These are phyloP conservation scores for Tachystola acroxantha DNA, from an alignment of 2,888 invertebrate genomes.

Conservation along the genomic window DNA sequence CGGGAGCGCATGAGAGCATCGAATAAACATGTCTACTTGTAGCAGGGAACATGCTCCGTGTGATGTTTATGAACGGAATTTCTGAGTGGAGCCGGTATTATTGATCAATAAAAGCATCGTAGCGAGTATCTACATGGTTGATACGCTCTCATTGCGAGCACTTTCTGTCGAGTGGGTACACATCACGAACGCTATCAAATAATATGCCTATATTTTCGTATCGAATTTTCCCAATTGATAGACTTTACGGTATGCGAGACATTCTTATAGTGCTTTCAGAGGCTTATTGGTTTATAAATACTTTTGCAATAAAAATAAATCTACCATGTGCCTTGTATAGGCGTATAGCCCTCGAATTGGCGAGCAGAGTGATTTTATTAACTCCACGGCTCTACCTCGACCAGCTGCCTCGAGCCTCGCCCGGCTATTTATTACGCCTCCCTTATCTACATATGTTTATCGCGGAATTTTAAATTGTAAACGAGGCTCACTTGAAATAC, in stretches of 20 bases:
- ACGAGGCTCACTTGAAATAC: constrained; percentile 54
- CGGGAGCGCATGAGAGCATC: constrained; percentile 6
- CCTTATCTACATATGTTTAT: constrained; percentile 70
- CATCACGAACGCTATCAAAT: too few species aligned
- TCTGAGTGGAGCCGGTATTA: neutral
- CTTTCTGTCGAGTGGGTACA: neutral
- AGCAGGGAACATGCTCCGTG: constrained; percentile 1
- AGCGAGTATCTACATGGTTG: neutral
- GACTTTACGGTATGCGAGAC: too few species aligned
- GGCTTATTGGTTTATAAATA: too few species aligned
- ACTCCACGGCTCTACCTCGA: constrained; percentile 29
- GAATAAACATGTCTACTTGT: constrained; percentile 9
- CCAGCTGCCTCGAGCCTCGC: constrained; percentile 27
- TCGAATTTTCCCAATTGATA: too few species aligned
- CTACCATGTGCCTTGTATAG: neutral
- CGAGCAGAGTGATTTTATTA: constrained; percentile 60
- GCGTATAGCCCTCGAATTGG: constrained; percentile 26
- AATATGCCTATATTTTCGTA: too few species aligned
- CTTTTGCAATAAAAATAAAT: neutral
- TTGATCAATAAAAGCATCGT: constrained; percentile 1
- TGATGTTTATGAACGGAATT: neutral
- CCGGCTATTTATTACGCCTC: constrained; percentile 57
- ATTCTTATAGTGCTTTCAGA: too few species aligned
- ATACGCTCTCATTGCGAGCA: neutral
- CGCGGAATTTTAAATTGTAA: constrained; percentile 70